Evolutionary conservation across 1,140 invertebrate species (phyloP), one percentile per base, ranked within the genome.

Genomic region (Bombyx mandarina): DNA sequence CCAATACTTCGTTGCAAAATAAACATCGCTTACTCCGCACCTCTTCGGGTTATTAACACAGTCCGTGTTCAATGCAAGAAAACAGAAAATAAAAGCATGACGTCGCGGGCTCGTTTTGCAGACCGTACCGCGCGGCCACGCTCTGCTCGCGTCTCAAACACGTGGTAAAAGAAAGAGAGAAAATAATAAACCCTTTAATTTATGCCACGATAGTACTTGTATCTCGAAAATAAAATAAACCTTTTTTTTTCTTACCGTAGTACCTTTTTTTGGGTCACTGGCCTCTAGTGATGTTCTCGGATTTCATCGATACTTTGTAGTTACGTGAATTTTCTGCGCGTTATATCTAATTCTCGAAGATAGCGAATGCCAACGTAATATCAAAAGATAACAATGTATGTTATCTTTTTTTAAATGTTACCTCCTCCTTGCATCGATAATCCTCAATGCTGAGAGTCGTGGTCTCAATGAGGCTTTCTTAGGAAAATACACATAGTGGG

Each of bases 141-240:
- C 66, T 68, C 61, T 68, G 70, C 70, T 71, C 68, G 61, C 46
- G 43, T 56, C 45, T 43, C 46, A 70, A 75, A 84, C 81, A 84
- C 83, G 80, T 84, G 82, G 81, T 73, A 69, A 67, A 59, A 79
- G 75, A 86, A 77, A 86, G 74, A 79, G 77, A 83, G 73, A 82
- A 82, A 77, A 86, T 80, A 82, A 86, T 79, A 83, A 82, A 84
- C 69, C 75, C 79, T 83, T 82, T 84, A 84, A 86, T 86, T 86
- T 86, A 86, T 86, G 73, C 83, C 80, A 79, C 77, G 80, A 86
- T 85, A 86, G 77, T 81, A 81, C 75, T 81, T 77, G 75, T 77
- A 85, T 85, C 79, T 86, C 71, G 79, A 84, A 85, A 82, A 84
- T 83, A 86, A 86, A 84, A 81, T 84, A 83, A 35, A 35, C 65